These are phyloP conservation scores for Agelas oroides DNA, from an alignment of 37 sponge, comb jelly and placozoan species.

Conservation along the genomic window DNA sequence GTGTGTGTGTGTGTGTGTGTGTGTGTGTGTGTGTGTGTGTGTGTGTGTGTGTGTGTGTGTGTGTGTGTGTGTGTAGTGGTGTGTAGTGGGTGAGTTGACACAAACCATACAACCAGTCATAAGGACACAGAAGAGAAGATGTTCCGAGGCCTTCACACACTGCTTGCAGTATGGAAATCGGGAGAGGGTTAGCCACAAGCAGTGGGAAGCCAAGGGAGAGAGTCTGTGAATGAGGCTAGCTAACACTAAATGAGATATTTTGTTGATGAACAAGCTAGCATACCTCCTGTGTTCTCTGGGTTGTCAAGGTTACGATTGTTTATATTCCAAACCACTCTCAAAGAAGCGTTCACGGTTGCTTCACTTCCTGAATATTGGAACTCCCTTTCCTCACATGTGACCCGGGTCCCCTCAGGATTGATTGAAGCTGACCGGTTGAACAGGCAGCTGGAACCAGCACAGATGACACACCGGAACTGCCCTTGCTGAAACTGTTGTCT, in stretches of 20 bases:
- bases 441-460: neutral
- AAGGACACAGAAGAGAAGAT: too few species aligned
- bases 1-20: too few species aligned
- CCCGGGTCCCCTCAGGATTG: neutral
- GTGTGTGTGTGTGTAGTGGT: neutral
- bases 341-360: neutral
- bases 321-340: constrained; percentile 4
- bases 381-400: neutral
- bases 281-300: constrained; percentile 8
- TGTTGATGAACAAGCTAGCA: too few species aligned
- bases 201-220: too few species aligned
- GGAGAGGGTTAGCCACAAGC: too few species aligned
- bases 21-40: neutral
- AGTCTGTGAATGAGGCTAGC: too few species aligned
- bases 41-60: neutral
- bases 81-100: neutral
- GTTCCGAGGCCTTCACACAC: too few species aligned
- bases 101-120: too few species aligned
- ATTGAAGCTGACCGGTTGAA: neutral
- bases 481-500: neutral
- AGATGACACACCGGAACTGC: neutral
- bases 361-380: neutral
- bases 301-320: neutral
- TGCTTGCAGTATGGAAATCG: too few species aligned
- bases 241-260: too few species aligned